These are phyloP conservation scores for Petrocephalus schoutedeni DNA, from an alignment of 2,797 vertebrate genomes.

Conservation along the genomic window DNA sequence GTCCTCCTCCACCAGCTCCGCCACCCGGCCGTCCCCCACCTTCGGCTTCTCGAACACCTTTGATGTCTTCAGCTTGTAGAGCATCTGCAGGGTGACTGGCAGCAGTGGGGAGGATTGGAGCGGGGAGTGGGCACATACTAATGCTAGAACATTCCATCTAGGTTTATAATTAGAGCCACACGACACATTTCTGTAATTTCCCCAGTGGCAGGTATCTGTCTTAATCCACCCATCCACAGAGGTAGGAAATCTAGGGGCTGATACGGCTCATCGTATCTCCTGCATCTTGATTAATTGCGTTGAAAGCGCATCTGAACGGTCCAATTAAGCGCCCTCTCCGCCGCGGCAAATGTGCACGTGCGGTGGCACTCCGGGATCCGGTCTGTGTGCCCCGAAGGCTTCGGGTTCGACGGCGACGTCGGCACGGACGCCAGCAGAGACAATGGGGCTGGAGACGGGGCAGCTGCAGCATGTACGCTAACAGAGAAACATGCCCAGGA, in stretches of 20 bases:
- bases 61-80: constrained; percentile 95
- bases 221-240: background rate
- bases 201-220: background rate
- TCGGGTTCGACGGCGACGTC: background rate
- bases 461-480: background rate
- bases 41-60: constrained; percentile 96
- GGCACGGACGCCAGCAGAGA: background rate
- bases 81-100: constrained; percentile 92
- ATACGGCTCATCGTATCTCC: background rate
- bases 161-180: constrained; percentile 6
- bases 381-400: background rate
- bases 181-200: background rate
- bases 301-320: background rate
- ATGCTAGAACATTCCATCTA: background rate
- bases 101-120: background rate
- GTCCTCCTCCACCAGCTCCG: constrained; percentile 87
- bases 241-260: background rate
- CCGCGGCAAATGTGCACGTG: background rate
- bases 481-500: background rate
- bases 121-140: background rate
- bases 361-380: background rate
- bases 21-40: constrained; percentile 68
- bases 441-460: background rate
- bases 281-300: background rate
- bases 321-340: too few relatives aligned